Evolutionary conservation across 2,888 invertebrate species (phyloP), one percentile per base, ranked within the genome.

Genomic region (Myathropa florea): DNA sequence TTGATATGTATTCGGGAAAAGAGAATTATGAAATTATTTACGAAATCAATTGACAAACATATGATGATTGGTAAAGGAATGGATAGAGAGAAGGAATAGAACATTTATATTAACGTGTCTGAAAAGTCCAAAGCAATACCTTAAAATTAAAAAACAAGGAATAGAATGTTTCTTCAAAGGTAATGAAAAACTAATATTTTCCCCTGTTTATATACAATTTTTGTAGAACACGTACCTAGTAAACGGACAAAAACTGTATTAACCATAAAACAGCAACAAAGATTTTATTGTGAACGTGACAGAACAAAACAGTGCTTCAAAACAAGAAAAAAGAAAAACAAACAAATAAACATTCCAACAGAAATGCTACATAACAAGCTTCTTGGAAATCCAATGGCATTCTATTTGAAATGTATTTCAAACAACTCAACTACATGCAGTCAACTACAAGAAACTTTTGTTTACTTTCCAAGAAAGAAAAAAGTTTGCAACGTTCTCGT

Each of bases 401-500:
- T 72, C 80, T 71, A 46, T 36, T 68, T 75, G 75, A 71, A 76
- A 71, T 39, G 4, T 60, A 64, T 63, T 72, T 76, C 46, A 46
- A 46, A 46, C 75, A 70, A 59, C 33, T 33, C 9, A 85, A 60
- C 85, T 85, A 85, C 85, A 85, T 85, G 85, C 85, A 77, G 72
- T 82, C 68, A 73, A 82, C 85, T 70, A 82, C 82, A 64, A 39
- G 28, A 71, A 68, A 39, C 18, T 21, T 55, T 83, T 64, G 55
- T 63, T 24, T 65, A n/a, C 59, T 26, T 33, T 14, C 68, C 76
- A 64, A 85, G 78, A 75, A 68, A 72, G 61, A 75, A 76, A 80
- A 60, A 53, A 68, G n/a, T 76, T 64, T 61, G 53, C 53, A 36
- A 46, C n/a, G 28, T 86, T 61, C 57, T 70, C 59, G 65, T 53